Base-by-base conservation (phyloP, 2,797 vertebrate species). In the Eleutherodactylus coqui region DNA sequence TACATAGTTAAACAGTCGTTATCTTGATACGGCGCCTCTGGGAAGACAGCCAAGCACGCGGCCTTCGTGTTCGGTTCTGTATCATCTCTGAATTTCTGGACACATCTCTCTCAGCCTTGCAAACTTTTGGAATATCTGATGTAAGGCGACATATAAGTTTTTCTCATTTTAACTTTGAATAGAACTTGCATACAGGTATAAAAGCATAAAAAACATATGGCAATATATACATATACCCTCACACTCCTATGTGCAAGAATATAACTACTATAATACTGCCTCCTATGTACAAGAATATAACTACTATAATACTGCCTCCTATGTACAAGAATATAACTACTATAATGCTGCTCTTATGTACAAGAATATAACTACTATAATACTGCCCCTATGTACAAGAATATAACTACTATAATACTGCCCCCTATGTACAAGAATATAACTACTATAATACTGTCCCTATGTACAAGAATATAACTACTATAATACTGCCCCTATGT, bases 341-440 rank as follows among this genome's bases (percentile, higher is more conserved):
- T 64, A 32, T 64, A 64, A 60, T 60, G 14, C 58, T 60, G n/a
- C 9, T 5, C n/a, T 27, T 29, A 29, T 60, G 27, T 60, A 60
- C 58, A 60, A 69, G 64, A 69, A 69, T 69, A 69, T 38, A 69
- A 64, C 60, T 64, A 34, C 60, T 64, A 32, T 64, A 64, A 60
- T 60, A 29, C 58, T 60, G n/a, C 9, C 8, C n/a, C 58, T 29
- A 29, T 60, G 27, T 60, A 60, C 58, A 60, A 60, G 3, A 60
- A 29, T 60, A 60, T 60, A 60, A 60, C 58, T 60, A 60, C 58
- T 55, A 55, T 55, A 55, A 55, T 55, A 55, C 51, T 24, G 51
- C 21, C 21, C n/a, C 51, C 51, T 55, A 55, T 55, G 21, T 55
- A 55, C 58, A 60, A 60, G 10, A 60, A 60, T 60, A 60, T 60